phyloP scores from a whole-genome alignment of 2,888 invertebrate species.

The Rhingia campestris region DNA sequence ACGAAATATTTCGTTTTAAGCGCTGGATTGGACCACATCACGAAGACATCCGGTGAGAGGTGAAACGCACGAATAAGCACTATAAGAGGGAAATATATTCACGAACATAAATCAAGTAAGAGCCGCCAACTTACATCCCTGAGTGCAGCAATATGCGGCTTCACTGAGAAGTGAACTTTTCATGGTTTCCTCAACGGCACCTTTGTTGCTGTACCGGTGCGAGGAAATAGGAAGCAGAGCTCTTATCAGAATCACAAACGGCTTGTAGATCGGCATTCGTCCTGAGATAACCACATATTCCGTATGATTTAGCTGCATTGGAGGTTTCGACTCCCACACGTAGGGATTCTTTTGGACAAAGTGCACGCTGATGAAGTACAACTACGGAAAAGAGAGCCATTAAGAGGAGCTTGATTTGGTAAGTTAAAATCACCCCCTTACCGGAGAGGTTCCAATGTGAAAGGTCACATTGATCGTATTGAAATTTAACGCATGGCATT shows the following conservation, averaged over 20 bases:
- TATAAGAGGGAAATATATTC: conserved; percentile 1
- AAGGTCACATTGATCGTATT: conserved; percentile 82
- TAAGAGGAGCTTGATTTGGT: background rate
- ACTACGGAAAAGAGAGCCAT: conserved; percentile 18
- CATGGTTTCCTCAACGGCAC: conserved; percentile 79
- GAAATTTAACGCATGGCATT: conserved; percentile 81
- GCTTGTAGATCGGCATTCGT: conserved; percentile 79
- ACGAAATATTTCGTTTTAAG: conserved; percentile 79
- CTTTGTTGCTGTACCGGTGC: conserved; percentile 76
- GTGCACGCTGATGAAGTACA: conserved; percentile 80
- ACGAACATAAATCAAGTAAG: background rate
- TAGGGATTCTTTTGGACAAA: conserved; percentile 81
- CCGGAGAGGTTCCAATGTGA: conserved; percentile 78
- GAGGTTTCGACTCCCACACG: conserved; percentile 79
- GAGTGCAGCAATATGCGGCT: conserved; percentile 81
- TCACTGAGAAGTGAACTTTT: conserved; percentile 80
- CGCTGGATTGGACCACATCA: conserved; percentile 80
- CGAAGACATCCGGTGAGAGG: conserved; percentile 78
- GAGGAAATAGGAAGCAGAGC: conserved; percentile 79
- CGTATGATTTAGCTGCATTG: conserved; percentile 79
- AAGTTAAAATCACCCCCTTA: conserved; percentile 56
- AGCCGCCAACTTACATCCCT: conserved; percentile 80
- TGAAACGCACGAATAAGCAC: conserved; percentile 62
- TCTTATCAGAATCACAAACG: conserved; percentile 80
- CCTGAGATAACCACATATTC: conserved; percentile 80